Evolutionary conservation across 2,888 invertebrate genomes (phyloP).

Genomic region (Acleris laterana): DNA sequence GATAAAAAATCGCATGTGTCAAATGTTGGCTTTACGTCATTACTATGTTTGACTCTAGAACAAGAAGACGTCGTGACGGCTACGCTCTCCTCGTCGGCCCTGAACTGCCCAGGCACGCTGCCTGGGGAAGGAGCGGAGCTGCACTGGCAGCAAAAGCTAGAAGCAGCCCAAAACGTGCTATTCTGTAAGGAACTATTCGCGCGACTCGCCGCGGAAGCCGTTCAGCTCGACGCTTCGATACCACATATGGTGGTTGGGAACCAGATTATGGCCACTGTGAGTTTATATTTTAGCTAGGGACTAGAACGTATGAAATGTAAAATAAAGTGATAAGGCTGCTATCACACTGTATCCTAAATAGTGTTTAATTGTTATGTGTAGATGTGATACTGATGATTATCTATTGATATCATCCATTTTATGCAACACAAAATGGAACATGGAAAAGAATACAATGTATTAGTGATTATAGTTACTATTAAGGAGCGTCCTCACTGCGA

Average conservation of each 20-base stretch:
- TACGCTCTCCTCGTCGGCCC: slow-evolving; percentile 90
- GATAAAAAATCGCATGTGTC: background rate
- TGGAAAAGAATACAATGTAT: no score
- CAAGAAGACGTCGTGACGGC: slow-evolving; percentile 95
- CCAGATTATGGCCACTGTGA: slow-evolving; percentile 96
- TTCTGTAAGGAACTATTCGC: slow-evolving; percentile 98
- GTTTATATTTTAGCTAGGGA: slow-evolving; percentile 28
- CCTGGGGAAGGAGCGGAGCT: slow-evolving; percentile 87
- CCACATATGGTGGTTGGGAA: slow-evolving; percentile 99
- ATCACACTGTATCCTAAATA: no score
- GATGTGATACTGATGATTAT: no score
- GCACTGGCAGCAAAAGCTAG: slow-evolving; percentile 98
- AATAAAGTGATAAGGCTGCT: no score
- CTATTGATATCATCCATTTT: no score
- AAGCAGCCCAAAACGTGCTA: slow-evolving; percentile 97
- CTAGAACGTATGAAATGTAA: no score
- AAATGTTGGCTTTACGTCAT: background rate
- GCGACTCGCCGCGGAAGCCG: slow-evolving; percentile 96
- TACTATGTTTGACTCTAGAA: slow-evolving; percentile 81
- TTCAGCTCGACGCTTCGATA: slow-evolving; percentile 95
- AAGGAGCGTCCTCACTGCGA: no score
- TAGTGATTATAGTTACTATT: no score
- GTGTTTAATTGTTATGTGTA: no score
- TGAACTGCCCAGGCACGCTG: slow-evolving; percentile 86
- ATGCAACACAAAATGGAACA: no score